A percentile compares a stretch with the other conserved stretches of the same genome.
These are phyloP conservation scores for Phodopus roborovskii DNA, from an alignment of 2,113 vertebrate species.

Conservation along the genomic window DNA sequence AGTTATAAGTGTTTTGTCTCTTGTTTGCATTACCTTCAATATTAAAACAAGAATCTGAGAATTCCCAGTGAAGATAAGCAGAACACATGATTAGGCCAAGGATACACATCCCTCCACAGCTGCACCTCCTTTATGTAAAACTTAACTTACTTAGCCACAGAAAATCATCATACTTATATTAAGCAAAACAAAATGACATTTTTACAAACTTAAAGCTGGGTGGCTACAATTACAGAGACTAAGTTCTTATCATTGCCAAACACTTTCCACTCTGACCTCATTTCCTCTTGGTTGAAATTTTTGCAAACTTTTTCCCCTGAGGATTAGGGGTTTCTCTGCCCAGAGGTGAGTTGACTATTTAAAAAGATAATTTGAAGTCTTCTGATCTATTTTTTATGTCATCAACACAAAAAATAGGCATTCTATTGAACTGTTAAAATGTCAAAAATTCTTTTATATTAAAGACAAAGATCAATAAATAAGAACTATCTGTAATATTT, in stretches of 20 bases:
- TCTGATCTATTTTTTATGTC: slow-evolving; percentile 23
- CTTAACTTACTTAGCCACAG: neutral
- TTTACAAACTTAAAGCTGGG: neutral
- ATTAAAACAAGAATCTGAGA: neutral
- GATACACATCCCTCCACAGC: neutral
- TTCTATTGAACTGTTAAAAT: neutral
- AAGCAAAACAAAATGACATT: neutral
- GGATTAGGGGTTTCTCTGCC: slow-evolving; percentile 69
- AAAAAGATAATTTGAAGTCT: slow-evolving; percentile 55
- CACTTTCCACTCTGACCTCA: slow-evolving; percentile 77
- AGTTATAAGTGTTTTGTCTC: slow-evolving; percentile 10
- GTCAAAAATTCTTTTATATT: neutral
- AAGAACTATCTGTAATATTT: neutral
- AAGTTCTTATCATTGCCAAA: slow-evolving; percentile 73
- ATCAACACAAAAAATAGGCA: slow-evolving; percentile 6
- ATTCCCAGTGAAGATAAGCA: neutral
- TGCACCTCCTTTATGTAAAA: neutral
- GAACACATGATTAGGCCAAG: neutral
- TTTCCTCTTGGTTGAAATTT: slow-evolving; percentile 72
- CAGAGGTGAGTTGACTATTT: slow-evolving; percentile 72
- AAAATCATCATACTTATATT: neutral
- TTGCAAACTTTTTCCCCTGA: slow-evolving; percentile 62
- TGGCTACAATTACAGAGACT: slow-evolving; percentile 50
- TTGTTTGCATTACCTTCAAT: neutral
- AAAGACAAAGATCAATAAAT: neutral